phyloP scores from a whole-genome alignment of 2,888 invertebrate species.

The Hypercompe scribonia region DNA sequence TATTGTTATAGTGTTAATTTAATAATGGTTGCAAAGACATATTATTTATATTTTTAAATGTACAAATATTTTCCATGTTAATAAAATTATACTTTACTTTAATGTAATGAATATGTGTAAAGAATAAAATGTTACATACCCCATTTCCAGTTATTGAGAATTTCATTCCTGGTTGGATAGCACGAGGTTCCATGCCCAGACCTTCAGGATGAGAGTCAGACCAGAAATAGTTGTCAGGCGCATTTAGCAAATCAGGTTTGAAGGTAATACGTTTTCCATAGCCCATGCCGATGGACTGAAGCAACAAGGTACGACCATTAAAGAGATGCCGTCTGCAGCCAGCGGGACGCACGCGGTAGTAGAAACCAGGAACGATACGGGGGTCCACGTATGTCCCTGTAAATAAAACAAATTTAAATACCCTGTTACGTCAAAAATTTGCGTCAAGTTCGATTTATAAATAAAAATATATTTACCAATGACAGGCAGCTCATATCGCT shows the following conservation, averaged over 20 bases:
- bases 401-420: constrained; percentile 22
- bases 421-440: neutral
- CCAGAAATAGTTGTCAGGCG: constrained; percentile 91
- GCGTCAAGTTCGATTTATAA: neutral
- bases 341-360: constrained; percentile 90
- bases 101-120: neutral
- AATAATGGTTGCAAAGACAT: neutral
- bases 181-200: constrained; percentile 89
- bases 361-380: constrained; percentile 90
- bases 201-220: constrained; percentile 92
- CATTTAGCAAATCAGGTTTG: constrained; percentile 87
- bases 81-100: neutral
- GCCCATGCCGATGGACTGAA: constrained; percentile 90
- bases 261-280: constrained; percentile 92
- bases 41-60: neutral
- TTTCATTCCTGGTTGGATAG: constrained; percentile 89
- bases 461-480: constrained; percentile 84
- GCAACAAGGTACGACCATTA: constrained; percentile 87
- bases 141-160: constrained; percentile 88
- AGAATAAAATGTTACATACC: constrained; percentile 65
- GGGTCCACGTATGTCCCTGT: constrained; percentile 91
- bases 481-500: constrained; percentile 89
- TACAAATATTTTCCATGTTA: neutral
- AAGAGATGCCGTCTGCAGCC: constrained; percentile 88
- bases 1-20: no score